Conservation (phyloP, 1,140 invertebrate genomes). For the Cepaea nemoralis region DNA sequence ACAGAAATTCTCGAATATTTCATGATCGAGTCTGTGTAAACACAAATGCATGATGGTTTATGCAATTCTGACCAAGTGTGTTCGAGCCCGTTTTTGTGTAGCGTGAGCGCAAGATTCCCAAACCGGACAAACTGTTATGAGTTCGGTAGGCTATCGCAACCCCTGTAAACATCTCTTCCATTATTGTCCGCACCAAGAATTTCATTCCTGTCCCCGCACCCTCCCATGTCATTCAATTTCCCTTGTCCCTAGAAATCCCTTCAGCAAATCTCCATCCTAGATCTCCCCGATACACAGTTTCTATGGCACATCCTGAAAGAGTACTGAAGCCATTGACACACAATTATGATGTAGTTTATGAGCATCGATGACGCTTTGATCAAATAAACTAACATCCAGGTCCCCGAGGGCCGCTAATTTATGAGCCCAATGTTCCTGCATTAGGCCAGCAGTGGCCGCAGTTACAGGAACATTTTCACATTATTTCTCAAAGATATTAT, state of each 20-base stretch:
- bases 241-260: neutral
- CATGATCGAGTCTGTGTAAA: too few relatives aligned
- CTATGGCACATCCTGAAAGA: slow-evolving; percentile 9
- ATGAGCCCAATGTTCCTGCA: slow-evolving; percentile 21
- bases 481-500: neutral
- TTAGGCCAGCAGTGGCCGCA: neutral
- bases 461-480: slow-evolving; percentile 19
- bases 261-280: neutral
- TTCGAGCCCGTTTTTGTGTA: too few relatives aligned
- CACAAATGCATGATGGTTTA: too few relatives aligned
- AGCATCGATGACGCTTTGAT: slow-evolving; percentile 30
- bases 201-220: neutral
- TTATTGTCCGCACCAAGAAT: neutral
- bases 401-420: slow-evolving; percentile 17
- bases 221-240: slow-evolving; percentile 3
- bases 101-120: too few relatives aligned
- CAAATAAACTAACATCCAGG: slow-evolving; percentile 17
- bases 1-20: too few relatives aligned
- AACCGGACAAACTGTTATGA: neutral
- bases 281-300: slow-evolving; percentile 9
- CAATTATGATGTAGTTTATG: slow-evolving; percentile 33
- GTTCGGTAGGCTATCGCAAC: neutral
- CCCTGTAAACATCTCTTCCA: neutral
- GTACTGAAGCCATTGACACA: slow-evolving; percentile 26
- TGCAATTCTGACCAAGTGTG: too few relatives aligned